Evolutionary conservation across 2,113 vertebrate genomes (phyloP).

Genomic region (Callipepla squamata): DNA sequence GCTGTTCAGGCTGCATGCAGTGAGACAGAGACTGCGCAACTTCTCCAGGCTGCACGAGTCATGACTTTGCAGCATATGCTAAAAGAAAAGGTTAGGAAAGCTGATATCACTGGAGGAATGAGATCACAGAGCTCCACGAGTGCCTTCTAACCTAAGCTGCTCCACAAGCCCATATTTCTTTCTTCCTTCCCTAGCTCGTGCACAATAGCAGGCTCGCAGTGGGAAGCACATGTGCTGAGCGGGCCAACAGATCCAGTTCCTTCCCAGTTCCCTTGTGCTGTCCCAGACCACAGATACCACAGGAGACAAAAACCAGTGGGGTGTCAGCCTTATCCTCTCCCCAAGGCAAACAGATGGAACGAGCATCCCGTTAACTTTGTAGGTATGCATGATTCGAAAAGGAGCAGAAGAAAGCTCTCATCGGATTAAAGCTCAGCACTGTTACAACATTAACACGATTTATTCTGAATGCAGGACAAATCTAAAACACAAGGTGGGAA

Average conservation of each 20-base stretch:
- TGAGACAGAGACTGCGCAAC: background rate
- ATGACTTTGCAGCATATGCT: rapidly evolving
- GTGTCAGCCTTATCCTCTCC: background rate
- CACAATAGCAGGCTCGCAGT: background rate
- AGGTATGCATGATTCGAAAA: background rate
- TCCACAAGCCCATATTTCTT: background rate
- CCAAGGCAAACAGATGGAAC: background rate
- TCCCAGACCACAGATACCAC: background rate
- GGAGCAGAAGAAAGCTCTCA: background rate
- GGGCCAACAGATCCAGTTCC: background rate
- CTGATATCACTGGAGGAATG: background rate
- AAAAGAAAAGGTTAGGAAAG: background rate
- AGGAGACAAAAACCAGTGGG: background rate
- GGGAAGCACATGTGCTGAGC: background rate
- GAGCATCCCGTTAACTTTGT: background rate
- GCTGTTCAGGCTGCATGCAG: background rate
- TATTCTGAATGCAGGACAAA: background rate
- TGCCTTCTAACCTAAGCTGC: background rate
- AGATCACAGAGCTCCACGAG: background rate
- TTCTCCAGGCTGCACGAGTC: background rate
- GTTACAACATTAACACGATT: background rate
- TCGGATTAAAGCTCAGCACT: background rate
- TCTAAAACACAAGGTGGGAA: background rate
- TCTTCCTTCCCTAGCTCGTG: background rate
- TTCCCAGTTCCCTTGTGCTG: background rate